phyloP scores from a whole-genome alignment of 2,113 vertebrate species.

The Calidris pygmaea region DNA sequence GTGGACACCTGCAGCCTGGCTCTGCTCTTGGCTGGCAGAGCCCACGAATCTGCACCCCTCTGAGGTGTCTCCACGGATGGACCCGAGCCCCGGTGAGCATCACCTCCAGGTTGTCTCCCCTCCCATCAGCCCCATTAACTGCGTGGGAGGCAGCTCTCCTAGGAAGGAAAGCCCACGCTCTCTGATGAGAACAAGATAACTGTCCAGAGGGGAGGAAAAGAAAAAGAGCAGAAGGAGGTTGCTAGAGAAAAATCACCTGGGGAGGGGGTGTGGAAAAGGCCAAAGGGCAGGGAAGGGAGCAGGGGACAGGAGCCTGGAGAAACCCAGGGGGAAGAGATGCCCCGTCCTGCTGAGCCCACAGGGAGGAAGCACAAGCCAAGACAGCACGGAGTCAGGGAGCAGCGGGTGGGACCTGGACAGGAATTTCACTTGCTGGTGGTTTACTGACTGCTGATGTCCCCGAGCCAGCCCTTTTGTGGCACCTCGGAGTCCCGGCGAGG shows the following conservation, averaged over 20 bases:
- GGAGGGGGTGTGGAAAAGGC: not conserved
- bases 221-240: not conserved
- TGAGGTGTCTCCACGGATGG: not conserved
- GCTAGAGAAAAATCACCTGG: not conserved
- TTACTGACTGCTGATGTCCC: not conserved
- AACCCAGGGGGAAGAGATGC: not conserved
- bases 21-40: not conserved
- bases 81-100: rapidly evolving
- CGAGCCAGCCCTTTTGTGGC: rapidly evolving
- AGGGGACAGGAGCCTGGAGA: not conserved
- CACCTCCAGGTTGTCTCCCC: rapidly evolving
- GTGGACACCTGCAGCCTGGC: not conserved
- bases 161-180: not conserved
- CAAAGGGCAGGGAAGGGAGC: not conserved
- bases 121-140: not conserved
- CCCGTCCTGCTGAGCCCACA: not conserved
- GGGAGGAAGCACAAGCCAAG: rapidly evolving
- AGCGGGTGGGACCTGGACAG: rapidly evolving
- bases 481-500: rapidly evolving
- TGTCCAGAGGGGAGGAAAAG: not conserved
- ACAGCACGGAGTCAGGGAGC: not conserved
- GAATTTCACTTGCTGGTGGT: not conserved
- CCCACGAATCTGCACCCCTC: rapidly evolving
- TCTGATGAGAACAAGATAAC: not conserved
- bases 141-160: not conserved